phyloP scores from a whole-genome alignment of 2,797 vertebrate genomes.

The Sphenodon punctatus region DNA sequence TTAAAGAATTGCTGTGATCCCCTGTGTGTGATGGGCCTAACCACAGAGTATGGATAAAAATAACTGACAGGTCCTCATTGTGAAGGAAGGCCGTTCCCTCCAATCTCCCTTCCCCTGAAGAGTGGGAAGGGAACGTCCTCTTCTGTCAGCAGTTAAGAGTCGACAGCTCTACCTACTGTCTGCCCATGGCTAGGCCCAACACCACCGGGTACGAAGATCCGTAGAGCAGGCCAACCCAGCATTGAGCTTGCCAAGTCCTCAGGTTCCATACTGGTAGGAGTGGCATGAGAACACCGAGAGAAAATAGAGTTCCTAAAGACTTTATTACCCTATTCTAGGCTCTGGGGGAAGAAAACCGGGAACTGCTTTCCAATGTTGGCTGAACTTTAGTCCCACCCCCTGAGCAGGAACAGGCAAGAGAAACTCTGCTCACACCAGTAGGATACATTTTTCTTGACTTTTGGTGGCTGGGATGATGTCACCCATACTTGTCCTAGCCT shows the following conservation, averaged over 20 bases:
- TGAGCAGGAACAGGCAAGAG: rapidly evolving
- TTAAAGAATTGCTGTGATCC: no score
- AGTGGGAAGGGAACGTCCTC: not conserved
- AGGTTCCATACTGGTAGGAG: no score
- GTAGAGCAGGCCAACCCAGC: not conserved
- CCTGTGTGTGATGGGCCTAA: no score
- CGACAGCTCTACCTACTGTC: not conserved
- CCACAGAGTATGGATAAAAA: no score
- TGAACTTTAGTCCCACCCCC: not conserved
- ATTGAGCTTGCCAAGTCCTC: not conserved
- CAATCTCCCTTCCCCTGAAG: not conserved
- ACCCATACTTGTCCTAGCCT: not conserved
- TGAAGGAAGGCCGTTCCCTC: not conserved
- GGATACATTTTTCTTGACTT: not conserved
- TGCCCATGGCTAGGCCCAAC: not conserved
- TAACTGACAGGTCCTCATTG: no score
- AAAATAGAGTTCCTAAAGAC: not conserved
- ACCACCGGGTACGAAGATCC: not conserved
- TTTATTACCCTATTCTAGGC: rapidly evolving
- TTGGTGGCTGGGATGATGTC: not conserved
- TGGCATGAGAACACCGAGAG: no score
- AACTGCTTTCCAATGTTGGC: no score
- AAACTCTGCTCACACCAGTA: no score
- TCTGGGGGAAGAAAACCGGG: no score
- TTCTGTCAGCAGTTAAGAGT: no score